Evolutionary conservation across 2,113 vertebrate species (phyloP).

Genomic region (Trogon surrucura): DNA sequence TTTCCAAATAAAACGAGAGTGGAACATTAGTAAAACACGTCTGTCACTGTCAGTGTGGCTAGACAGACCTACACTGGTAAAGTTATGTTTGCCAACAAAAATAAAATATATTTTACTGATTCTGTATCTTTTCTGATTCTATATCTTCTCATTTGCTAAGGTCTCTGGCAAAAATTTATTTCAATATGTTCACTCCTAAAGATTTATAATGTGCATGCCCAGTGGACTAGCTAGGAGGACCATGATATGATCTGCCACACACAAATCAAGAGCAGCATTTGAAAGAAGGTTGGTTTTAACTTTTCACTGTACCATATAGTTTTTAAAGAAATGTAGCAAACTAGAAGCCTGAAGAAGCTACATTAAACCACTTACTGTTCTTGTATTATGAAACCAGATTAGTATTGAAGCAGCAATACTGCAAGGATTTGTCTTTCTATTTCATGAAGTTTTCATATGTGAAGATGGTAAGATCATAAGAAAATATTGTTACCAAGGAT

Average conservation of each 20-base stretch:
- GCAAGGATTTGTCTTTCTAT: constrained; percentile 36
- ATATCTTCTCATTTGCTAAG: background rate
- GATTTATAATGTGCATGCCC: background rate
- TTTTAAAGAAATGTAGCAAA: background rate
- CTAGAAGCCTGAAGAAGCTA: background rate
- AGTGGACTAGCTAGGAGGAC: background rate
- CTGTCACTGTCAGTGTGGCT: background rate
- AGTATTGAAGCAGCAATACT: constrained; percentile 3
- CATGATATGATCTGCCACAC: background rate
- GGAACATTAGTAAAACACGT: background rate
- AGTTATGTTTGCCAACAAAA: background rate
- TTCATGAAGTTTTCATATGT: constrained; percentile 35
- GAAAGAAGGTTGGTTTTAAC: background rate
- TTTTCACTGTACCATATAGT: background rate
- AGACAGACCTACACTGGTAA: background rate
- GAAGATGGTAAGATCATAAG: constrained; percentile 30
- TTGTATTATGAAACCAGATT: background rate
- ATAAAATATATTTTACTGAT: background rate
- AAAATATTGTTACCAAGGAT: constrained; percentile 30
- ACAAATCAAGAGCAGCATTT: background rate
- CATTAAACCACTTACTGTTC: background rate
- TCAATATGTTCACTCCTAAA: background rate
- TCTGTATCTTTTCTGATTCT: background rate
- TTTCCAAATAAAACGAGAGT: constrained; percentile 16
- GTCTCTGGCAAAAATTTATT: background rate